Evolutionary conservation across 2,797 vertebrate genomes (phyloP).

Genomic region (Columba guinea): DNA sequence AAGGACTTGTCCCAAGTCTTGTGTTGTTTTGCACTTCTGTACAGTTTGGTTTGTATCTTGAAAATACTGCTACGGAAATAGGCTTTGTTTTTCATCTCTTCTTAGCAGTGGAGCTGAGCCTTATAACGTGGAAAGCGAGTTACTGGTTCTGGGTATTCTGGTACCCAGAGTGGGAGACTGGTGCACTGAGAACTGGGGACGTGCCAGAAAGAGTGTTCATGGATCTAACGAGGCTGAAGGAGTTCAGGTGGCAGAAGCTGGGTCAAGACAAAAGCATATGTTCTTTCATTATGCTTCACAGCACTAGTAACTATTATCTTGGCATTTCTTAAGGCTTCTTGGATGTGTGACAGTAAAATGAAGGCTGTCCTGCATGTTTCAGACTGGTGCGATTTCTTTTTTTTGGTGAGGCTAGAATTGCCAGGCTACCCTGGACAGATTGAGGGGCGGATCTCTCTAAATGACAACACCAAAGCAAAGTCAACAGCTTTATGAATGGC

Average conservation of each 20-base stretch:
- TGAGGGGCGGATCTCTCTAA: neutral
- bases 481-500: neutral
- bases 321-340: neutral
- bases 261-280: neutral
- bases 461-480: neutral
- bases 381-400: neutral
- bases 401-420: neutral
- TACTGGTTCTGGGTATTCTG: neutral
- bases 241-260: neutral
- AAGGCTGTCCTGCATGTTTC: neutral
- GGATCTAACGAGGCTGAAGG: neutral
- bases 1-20: neutral
- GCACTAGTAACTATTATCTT: neutral
- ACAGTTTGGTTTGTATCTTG: neutral
- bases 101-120: neutral
- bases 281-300: neutral
- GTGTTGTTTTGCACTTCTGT: neutral
- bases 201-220: neutral
- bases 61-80: neutral
- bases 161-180: neutral
- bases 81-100: neutral
- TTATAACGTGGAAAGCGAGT: neutral
- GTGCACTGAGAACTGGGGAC: neutral
- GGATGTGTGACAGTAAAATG: neutral
- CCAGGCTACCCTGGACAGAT: neutral